Evolutionary conservation across 2,113 vertebrate genomes (phyloP), one percentile per base, ranked within the genome.

Genomic region (Myotis yumanensis): DNA sequence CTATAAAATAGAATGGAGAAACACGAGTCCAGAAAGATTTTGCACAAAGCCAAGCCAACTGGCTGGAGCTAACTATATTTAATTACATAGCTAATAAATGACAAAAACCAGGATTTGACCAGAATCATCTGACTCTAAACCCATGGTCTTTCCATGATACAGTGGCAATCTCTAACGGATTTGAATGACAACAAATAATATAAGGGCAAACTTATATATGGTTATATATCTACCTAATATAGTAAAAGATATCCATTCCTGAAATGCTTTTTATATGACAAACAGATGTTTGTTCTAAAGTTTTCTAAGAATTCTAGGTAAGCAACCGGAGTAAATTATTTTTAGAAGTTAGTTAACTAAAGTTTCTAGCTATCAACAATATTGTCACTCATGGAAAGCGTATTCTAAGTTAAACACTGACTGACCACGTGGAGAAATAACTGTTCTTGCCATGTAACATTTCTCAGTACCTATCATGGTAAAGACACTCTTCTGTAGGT

Each of bases 281-380:
- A 95, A 86, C 89, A 71, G 66, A 77, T 90, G 69, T 66, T 82
- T 90, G 77, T 90, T 94, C 62, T 62, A 52, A 88, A 54, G 43
- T 77, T 57, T 84, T 89, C 76, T 93, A 62, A 83, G 35, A 94
- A 59, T 64, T 97, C 57, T 25, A 86, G 82, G 73, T 92, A 93
- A 95, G 59, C 37, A 88, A 77, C 0, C 85, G 59, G 76, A 88
- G 80, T 87, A 93, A 54, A 83, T 86, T 81, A 71, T 66, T 92
- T 92, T 92, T 86, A 32, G 22, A 91, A 89, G 59, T 69, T 62
- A 87, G 48, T 76, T 57, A 89, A 93, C 73, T 85, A 11, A 88
- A 71, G 71, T 82, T 89, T 86, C 52, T 69, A 86, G 46, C 6
- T 48, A 85, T 88, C 75, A 64, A 87, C 2, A 69, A 51, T 32